A percentile compares a stretch with the other conserved stretches of the same genome.
Conservation (phyloP, 2,113 vertebrate species). For the Micronycteris hirsuta region DNA sequence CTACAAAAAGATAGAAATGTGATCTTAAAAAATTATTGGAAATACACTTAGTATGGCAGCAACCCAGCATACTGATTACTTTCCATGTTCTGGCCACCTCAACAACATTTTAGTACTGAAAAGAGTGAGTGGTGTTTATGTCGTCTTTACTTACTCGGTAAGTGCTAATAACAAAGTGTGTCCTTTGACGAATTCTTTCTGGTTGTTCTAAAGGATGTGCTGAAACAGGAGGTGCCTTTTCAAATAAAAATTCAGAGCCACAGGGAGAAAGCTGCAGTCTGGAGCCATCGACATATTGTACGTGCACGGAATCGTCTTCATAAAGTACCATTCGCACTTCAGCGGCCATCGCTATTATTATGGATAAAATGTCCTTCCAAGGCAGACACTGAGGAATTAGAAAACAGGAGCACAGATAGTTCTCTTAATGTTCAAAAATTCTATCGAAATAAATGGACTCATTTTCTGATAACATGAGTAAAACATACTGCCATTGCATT, state of each 20-base stretch:
- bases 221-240: slow-evolving; percentile 69
- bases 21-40: background rate
- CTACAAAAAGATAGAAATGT: slow-evolving; percentile 69
- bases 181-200: slow-evolving; percentile 84
- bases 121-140: background rate
- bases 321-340: slow-evolving; percentile 83
- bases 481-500: background rate
- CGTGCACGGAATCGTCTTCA: slow-evolving; percentile 86
- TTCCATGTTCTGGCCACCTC: background rate
- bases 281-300: slow-evolving; percentile 79
- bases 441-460: background rate
- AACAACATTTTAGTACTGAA: background rate
- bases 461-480: background rate
- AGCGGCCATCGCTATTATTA: slow-evolving; percentile 22
- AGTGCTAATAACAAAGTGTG: slow-evolving; percentile 85
- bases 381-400: background rate
- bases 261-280: slow-evolving; percentile 88
- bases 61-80: background rate
- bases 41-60: background rate
- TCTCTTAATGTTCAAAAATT: background rate
- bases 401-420: background rate
- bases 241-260: slow-evolving; percentile 86
- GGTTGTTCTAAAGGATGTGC: slow-evolving; percentile 80
- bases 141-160: slow-evolving; percentile 79
- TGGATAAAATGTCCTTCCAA: background rate